These are phyloP conservation scores for Paedocypris micromegethes DNA, from an alignment of 2,797 vertebrate species.

Conservation along the genomic window DNA sequence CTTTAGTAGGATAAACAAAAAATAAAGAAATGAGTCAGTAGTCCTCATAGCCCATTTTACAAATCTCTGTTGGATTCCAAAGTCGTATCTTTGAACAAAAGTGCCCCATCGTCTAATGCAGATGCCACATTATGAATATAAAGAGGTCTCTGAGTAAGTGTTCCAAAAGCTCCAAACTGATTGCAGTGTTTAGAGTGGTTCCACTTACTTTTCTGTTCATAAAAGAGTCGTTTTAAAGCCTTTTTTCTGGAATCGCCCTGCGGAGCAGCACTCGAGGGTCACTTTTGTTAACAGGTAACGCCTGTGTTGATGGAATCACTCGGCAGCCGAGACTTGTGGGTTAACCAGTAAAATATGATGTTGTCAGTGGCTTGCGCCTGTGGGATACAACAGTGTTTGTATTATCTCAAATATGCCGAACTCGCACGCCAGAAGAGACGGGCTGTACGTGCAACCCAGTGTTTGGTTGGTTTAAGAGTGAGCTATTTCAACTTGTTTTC, in stretches of 20 bases:
- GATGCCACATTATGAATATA: slow-evolving; percentile 23
- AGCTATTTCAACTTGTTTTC: background rate
- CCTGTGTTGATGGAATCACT: slow-evolving; percentile 9
- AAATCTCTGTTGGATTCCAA: slow-evolving; percentile 11
- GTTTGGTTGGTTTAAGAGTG: background rate
- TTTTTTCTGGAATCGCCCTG: slow-evolving; percentile 17
- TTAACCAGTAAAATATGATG: background rate
- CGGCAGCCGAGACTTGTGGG: background rate
- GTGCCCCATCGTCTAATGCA: background rate
- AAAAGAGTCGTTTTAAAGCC: slow-evolving; percentile 11
- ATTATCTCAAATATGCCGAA: background rate
- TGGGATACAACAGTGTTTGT: background rate
- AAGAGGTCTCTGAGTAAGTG: slow-evolving; percentile 25
- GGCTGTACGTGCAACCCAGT: background rate
- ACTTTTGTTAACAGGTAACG: slow-evolving; percentile 12
- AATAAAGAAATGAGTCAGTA: too few relatives aligned
- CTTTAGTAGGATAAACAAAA: too few relatives aligned
- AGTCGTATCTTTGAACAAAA: background rate
- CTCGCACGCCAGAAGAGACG: too few relatives aligned
- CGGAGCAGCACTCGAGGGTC: background rate
- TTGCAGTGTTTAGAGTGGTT: slow-evolving; percentile 12
- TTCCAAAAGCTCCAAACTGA: slow-evolving; percentile 17
- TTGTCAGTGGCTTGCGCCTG: slow-evolving; percentile 1
- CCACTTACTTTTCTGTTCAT: slow-evolving; percentile 14
- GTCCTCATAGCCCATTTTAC: background rate